phyloP scores from a whole-genome alignment of 2,888 invertebrate genomes.

The Dexiosoma caninum region DNA sequence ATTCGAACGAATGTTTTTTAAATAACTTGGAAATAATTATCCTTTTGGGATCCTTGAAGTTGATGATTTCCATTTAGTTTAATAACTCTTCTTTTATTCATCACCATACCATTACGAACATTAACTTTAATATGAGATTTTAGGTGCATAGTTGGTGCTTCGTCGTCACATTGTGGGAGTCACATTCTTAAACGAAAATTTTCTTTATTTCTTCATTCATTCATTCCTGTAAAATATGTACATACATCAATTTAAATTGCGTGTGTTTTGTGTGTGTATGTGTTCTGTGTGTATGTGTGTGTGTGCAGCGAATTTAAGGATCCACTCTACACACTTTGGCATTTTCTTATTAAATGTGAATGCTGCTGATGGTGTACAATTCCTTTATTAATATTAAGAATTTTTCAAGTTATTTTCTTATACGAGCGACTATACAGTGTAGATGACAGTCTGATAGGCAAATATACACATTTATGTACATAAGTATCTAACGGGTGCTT shows the following conservation, averaged over 20 bases:
- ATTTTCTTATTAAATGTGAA: too few species aligned
- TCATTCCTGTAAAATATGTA: background rate
- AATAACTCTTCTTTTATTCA: background rate
- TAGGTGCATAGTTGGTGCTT: too few species aligned
- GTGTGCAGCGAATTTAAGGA: background rate
- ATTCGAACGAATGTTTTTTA: background rate
- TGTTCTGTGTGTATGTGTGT: too few species aligned
- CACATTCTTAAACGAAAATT: slow-evolving; percentile 12
- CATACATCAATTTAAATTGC: too few species aligned
- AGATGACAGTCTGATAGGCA: background rate
- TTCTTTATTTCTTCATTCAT: slow-evolving; percentile 9
- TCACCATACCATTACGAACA: background rate
- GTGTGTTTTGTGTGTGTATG: too few species aligned
- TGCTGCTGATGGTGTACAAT: too few species aligned
- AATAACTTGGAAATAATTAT: background rate
- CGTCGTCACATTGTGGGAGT: too few species aligned
- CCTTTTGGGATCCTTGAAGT: background rate
- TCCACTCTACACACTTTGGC: too few species aligned
- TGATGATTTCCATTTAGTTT: background rate
- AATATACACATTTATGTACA: slow-evolving; percentile 11
- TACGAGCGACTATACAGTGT: slow-evolving; percentile 1
- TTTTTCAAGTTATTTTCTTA: slow-evolving; percentile 55
- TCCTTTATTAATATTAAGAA: slow-evolving; percentile 34
- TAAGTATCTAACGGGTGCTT: too few species aligned
- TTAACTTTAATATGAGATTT: background rate